Evolutionary conservation across 2,888 invertebrate species (phyloP), one percentile per base, ranked within the genome.

Genomic region (Aproaerema taeniolella): DNA sequence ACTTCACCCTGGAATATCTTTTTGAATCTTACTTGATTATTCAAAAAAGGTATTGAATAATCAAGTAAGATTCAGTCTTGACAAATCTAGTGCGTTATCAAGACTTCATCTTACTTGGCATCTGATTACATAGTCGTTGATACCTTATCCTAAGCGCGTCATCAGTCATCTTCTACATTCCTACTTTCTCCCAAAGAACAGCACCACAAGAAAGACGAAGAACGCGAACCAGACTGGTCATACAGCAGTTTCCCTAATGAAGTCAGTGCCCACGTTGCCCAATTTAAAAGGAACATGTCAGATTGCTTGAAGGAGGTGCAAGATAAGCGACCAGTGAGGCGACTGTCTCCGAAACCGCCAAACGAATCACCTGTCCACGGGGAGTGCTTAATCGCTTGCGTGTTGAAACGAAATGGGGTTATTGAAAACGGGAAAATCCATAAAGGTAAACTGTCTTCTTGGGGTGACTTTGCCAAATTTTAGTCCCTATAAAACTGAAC

Each of bases 161-260:
- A n/a, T n/a, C n/a, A n/a, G n/a, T n/a, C n/a, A n/a, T n/a, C n/a
- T n/a, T n/a, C n/a, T n/a, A n/a, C n/a, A n/a, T n/a, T n/a, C n/a
- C n/a, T n/a, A n/a, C n/a, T n/a, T n/a, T n/a, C n/a, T n/a, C n/a
- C n/a, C 26, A 26, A 26, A 26, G 26, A 3, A 3, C n/a, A 26
- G 8, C 25, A 14, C 32, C 32, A 11, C 9, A 50, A 53, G 38
- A 55, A 39, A 17, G 52, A 50, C 0, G 61, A 67, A 17, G 57
- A 61, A 5, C 48, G 37, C 2, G 66, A 64, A 1, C 79, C 80
- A 0, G 76, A 80, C 42, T 79, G 80, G 98, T 74, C 88, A 88
- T 92, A 83, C 53, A 69, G 55, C 35, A 37, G 64, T 0, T 67
- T 81, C 8, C 82, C 80, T 0, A 52, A 59, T 31, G 80, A 73